phyloP scores from a whole-genome alignment of 2,113 vertebrate species.

The Axis porcinus region DNA sequence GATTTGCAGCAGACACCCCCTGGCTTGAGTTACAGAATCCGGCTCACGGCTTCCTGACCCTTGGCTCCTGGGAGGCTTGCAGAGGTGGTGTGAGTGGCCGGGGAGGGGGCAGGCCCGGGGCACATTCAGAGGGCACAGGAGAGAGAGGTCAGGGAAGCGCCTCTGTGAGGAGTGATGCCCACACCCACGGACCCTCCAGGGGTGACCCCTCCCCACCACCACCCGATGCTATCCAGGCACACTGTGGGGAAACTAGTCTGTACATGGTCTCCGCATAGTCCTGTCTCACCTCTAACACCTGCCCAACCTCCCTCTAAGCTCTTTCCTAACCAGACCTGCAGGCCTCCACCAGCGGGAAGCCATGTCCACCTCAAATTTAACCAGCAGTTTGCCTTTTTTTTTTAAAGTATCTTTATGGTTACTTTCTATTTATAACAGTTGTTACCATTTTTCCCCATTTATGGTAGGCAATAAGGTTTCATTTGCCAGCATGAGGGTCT shows the following conservation, averaged over 20 bases:
- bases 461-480: neutral
- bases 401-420: neutral
- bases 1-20: slow-evolving; percentile 30
- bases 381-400: neutral
- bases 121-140: too few species aligned
- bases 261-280: neutral
- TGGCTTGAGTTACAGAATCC: slow-evolving; percentile 54
- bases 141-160: neutral
- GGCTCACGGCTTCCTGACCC: slow-evolving; percentile 27
- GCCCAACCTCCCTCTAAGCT: neutral
- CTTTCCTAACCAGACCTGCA: neutral
- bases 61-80: neutral
- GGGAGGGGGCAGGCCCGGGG: neutral
- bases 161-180: neutral
- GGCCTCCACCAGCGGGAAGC: neutral
- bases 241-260: neutral
- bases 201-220: neutral
- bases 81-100: neutral
- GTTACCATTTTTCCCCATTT: neutral
- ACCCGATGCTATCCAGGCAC: neutral
- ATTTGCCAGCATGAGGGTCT: neutral
- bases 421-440: slow-evolving; percentile 1
- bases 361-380: neutral
- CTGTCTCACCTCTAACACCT: neutral
- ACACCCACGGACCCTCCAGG: neutral